These are phyloP conservation scores for Hippocampus mohnikei DNA, from an alignment of 2,113 vertebrate genomes.

Conservation along the genomic window DNA sequence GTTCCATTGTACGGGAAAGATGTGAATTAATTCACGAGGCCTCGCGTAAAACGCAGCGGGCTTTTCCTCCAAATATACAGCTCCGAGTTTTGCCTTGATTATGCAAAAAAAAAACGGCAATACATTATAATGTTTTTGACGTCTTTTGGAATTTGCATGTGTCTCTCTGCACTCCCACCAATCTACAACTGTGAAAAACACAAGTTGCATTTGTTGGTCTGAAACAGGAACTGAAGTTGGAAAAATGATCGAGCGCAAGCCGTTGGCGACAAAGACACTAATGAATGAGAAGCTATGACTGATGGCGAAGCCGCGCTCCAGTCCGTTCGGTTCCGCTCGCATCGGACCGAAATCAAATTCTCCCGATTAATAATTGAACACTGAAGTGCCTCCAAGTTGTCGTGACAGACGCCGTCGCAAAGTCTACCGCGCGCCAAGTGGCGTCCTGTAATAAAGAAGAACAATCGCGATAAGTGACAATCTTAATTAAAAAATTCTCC, in stretches of 20 bases:
- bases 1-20: not conserved
- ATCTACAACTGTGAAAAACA: not conserved
- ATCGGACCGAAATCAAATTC: not conserved
- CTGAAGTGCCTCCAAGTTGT: constrained; percentile 9
- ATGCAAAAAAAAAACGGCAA: constrained; percentile 9
- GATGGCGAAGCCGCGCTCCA: not conserved
- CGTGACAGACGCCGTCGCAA: not conserved
- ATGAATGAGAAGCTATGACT: too few species aligned
- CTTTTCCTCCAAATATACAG: constrained; percentile 11
- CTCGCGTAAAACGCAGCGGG: not conserved
- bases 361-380: not conserved
- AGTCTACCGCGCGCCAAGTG: not conserved
- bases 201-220: not conserved
- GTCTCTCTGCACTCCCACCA: not conserved
- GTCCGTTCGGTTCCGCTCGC: not conserved
- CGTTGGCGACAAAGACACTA: not conserved
- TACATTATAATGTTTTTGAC: constrained; percentile 22
- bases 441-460: constrained; percentile 42
- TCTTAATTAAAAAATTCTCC: constrained; percentile 67
- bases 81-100: constrained; percentile 19
- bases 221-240: too few species aligned
- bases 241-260: too few species aligned
- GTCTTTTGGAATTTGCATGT: constrained; percentile 36
- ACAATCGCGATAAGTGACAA: constrained; percentile 49
- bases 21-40: constrained; percentile 1